A percentile compares a stretch with the other conserved stretches of the same genome.
Conservation (phyloP, 2,888 invertebrate genomes). For the Megaustenia siamemsis region DNA sequence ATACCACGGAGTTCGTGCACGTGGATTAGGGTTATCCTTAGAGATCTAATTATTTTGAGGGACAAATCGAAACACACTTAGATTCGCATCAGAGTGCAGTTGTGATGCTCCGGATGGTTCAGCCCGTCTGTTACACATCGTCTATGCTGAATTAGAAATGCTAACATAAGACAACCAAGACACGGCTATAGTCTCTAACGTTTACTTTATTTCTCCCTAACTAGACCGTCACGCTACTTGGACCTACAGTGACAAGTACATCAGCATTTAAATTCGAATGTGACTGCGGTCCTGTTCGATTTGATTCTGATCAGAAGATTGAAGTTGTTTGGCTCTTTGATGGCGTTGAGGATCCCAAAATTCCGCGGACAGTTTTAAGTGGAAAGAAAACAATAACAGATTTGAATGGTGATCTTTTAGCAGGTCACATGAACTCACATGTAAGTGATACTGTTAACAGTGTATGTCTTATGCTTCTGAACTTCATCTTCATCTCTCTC, state of each 20-base stretch:
- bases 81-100: no score
- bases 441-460: constrained; percentile 31
- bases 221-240: neutral
- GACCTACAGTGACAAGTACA: neutral
- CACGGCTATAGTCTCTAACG: no score
- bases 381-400: neutral
- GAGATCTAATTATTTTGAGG: no score
- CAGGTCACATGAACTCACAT: constrained; percentile 34
- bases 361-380: neutral
- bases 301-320: neutral
- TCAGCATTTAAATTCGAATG: constrained; percentile 8
- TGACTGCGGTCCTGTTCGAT: neutral
- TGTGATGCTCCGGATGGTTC: no score
- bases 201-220: neutral
- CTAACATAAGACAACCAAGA: no score
- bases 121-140: no score
- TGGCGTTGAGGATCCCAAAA: constrained; percentile 14
- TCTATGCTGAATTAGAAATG: no score
- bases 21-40: no score
- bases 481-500: constrained; percentile 20
- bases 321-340: constrained; percentile 49
- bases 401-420: constrained; percentile 25
- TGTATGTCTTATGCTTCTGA: no score
- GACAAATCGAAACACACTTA: no score
- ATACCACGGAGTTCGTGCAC: no score